These are phyloP conservation scores for Sweltsa coloradensis DNA, from an alignment of 1,140 invertebrate genomes.

Conservation along the genomic window DNA sequence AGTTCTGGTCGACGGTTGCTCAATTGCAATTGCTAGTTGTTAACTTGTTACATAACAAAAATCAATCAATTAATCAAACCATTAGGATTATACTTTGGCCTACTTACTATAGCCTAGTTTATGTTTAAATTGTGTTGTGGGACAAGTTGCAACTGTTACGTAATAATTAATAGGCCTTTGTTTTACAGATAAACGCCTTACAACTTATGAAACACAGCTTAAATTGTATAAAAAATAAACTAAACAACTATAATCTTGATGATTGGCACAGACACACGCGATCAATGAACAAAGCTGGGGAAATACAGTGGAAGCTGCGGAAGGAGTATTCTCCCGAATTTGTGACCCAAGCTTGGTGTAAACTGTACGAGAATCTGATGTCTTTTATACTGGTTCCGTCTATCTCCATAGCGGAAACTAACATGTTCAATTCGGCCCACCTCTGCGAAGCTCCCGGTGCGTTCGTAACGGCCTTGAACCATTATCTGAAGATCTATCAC, in stretches of 20 bases:
- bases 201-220: conserved; percentile 54
- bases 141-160: neutral
- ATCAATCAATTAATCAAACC: too few relatives aligned
- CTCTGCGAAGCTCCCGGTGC: conserved; percentile 92
- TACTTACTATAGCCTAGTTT: too few relatives aligned
- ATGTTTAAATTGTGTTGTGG: too few relatives aligned
- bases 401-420: conserved; percentile 22
- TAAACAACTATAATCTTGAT: conserved; percentile 61
- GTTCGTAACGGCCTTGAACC: conserved; percentile 80
- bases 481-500: conserved; percentile 54
- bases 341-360: conserved; percentile 82
- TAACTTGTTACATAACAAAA: too few relatives aligned
- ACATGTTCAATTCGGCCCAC: conserved; percentile 58
- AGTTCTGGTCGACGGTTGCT: too few relatives aligned
- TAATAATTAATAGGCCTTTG: neutral
- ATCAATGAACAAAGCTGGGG: conserved; percentile 51
- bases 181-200: neutral
- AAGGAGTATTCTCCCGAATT: conserved; percentile 56
- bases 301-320: conserved; percentile 48
- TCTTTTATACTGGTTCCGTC: conserved; percentile 48
- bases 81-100: neutral
- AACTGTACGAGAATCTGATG: conserved; percentile 74
- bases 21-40: too few relatives aligned
- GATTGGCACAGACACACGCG: conserved; percentile 74
- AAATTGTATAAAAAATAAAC: conserved; percentile 61